Percentiles rank a stretch among this genome's conserved stretches.
Evolutionary conservation across 2,113 vertebrate genomes (phyloP).

Genomic region (Colius striatus): DNA sequence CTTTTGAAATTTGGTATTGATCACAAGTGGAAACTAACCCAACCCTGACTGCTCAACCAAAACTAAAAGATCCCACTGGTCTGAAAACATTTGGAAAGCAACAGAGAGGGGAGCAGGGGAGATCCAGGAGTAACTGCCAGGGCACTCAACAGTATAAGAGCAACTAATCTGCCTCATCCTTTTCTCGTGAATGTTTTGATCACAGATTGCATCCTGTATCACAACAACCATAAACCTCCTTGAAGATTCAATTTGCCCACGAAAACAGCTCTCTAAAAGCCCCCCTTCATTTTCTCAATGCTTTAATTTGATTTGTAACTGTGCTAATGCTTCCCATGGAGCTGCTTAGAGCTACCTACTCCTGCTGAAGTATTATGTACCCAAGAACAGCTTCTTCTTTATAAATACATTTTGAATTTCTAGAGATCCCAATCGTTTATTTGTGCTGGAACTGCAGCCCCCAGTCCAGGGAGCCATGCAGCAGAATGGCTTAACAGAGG

Average conservation of each 20-base stretch:
- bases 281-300: background rate
- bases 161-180: background rate
- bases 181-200: background rate
- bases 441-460: background rate
- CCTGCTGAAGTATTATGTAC: background rate
- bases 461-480: background rate
- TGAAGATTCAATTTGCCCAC: background rate
- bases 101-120: background rate
- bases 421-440: background rate
- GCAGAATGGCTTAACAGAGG: background rate
- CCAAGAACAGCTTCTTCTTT: background rate
- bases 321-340: background rate
- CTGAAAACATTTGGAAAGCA: background rate
- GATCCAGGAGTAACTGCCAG: background rate
- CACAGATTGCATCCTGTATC: background rate
- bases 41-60: background rate
- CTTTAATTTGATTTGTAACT: background rate
- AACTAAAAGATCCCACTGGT: accelerated
- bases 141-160: background rate
- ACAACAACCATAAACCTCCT: background rate
- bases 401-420: background rate
- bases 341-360: background rate
- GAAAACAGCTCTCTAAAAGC: background rate
- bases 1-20: background rate
- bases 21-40: background rate